These are phyloP conservation scores for Phataginus tricuspis DNA, from an alignment of 2,797 vertebrate genomes.

Conservation along the genomic window DNA sequence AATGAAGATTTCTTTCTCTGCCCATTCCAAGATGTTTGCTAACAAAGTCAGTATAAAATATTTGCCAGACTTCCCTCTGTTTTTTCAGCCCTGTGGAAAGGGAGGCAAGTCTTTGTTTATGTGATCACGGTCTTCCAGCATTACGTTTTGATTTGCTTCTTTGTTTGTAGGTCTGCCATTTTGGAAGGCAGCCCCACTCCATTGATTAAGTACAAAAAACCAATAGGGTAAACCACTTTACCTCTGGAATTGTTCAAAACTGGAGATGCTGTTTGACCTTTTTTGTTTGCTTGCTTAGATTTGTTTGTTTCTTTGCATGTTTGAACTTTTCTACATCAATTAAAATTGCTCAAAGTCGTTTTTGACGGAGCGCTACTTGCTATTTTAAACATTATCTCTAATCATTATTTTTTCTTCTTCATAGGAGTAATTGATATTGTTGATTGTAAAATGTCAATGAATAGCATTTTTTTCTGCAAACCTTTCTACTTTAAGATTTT, in stretches of 20 bases:
- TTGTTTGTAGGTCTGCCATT: neutral
- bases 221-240: neutral
- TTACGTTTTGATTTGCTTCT: neutral
- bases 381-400: neutral
- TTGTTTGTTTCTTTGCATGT: neutral
- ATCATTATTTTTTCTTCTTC: neutral
- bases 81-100: neutral
- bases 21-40: conserved; percentile 9
- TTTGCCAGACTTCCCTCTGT: neutral
- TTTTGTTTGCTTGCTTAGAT: neutral
- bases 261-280: neutral
- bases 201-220: too few relatives aligned
- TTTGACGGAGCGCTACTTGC: neutral
- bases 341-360: neutral
- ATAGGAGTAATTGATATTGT: neutral
- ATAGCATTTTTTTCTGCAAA: neutral
- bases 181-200: neutral
- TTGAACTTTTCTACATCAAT: neutral
- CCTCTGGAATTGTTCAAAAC: neutral
- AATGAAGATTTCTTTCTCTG: conserved; percentile 25
- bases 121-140: neutral
- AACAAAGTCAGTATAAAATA: conserved; percentile 5
- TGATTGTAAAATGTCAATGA: neutral
- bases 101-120: neutral
- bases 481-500: neutral